These are phyloP conservation scores for Hirudinaria manillensis DNA, from an alignment of 2,888 invertebrate genomes.

Conservation along the genomic window DNA sequence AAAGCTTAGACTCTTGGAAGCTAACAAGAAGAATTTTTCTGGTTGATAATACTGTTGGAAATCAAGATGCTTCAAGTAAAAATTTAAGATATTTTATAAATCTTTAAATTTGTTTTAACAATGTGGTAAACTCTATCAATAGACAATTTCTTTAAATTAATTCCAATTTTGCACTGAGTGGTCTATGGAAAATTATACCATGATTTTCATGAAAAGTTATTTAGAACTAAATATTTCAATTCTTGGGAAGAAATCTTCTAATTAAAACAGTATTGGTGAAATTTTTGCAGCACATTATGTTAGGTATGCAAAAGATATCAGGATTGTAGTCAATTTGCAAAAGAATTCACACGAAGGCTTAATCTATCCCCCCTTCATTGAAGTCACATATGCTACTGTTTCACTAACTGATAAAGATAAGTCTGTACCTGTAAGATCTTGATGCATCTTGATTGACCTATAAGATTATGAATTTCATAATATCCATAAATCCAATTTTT, in stretches of 20 bases:
- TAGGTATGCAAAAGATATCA: constrained; percentile 47
- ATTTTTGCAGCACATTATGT: constrained; percentile 18
- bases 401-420: not conserved
- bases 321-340: constrained; percentile 43
- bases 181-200: too few species aligned
- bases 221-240: not conserved
- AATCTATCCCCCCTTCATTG: constrained; percentile 63
- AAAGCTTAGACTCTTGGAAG: not conserved
- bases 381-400: constrained; percentile 60
- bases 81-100: not conserved
- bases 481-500: not conserved
- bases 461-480: not conserved
- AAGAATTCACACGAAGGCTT: constrained; percentile 54
- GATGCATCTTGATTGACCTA: not conserved
- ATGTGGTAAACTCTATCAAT: too few species aligned
- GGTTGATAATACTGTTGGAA: constrained; percentile 58
- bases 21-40: constrained; percentile 62
- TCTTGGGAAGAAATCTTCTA: too few species aligned
- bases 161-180: too few species aligned
- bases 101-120: not conserved
- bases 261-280: too few species aligned
- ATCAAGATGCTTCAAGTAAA: constrained; percentile 12
- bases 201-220: not conserved
- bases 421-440: constrained; percentile 5
- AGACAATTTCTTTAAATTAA: too few species aligned